These are phyloP conservation scores for Riparia riparia DNA, from an alignment of 2,113 vertebrate genomes.

Conservation along the genomic window DNA sequence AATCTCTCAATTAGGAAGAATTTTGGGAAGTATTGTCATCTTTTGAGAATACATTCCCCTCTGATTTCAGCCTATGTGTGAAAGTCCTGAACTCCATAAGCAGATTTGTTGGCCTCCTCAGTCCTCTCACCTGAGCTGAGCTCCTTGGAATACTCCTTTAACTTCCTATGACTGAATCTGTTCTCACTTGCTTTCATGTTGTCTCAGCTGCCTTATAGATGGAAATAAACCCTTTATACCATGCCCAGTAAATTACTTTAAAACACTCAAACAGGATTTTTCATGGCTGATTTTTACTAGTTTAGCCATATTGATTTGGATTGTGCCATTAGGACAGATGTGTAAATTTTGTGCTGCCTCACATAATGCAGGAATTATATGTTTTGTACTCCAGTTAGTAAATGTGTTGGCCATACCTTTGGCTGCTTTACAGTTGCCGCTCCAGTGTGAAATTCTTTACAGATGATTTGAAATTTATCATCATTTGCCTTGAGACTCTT, in stretches of 20 bases:
- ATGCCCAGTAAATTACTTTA: background rate
- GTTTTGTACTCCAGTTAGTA: background rate
- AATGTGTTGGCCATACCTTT: background rate
- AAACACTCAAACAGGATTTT: background rate
- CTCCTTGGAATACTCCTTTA: background rate
- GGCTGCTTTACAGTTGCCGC: background rate
- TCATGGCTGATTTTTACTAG: background rate
- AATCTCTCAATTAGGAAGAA: too few species aligned
- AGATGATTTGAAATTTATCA: background rate
- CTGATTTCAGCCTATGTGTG: background rate
- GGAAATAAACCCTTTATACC: background rate
- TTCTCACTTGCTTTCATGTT: background rate
- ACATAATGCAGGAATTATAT: background rate
- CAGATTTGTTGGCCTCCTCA: background rate
- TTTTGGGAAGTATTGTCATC: background rate
- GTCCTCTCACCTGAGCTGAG: background rate
- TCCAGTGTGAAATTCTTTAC: background rate
- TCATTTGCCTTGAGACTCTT: background rate
- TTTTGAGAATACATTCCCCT: background rate
- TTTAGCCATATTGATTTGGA: background rate
- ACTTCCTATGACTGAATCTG: background rate
- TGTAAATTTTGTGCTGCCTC: background rate
- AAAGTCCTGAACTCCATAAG: background rate
- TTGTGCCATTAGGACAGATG: background rate
- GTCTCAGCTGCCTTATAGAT: background rate